Base-by-base conservation (phyloP, 2,888 invertebrate genomes). In the Lasioglossum zephyrum region DNA sequence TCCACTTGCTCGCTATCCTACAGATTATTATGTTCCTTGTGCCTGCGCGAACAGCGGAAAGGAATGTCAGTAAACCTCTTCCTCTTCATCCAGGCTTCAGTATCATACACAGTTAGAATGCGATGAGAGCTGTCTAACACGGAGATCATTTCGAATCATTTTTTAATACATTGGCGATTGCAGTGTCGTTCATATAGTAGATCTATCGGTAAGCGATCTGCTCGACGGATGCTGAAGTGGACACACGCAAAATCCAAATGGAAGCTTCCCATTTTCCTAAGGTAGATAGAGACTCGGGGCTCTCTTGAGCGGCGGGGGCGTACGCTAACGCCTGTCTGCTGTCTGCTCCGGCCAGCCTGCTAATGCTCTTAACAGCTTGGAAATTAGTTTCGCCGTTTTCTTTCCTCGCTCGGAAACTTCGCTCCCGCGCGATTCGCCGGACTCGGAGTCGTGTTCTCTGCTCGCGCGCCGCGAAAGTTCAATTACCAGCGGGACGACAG, bases 311-410 rank as follows among this genome's bases (percentile, higher is more conserved):
- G 72, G 39, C 79, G 79, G 75, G 60, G 60, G 49, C 80, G 63
- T 63, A 81, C 81, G 47, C 82, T 57, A 69, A 69, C 44, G 73
- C 73, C 77, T 79, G 66, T 66, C 66, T 36, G 66, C 41, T 73
- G 47, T 89, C 79, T 84, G 84, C 75, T 11, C 81, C 79, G 85
- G 47, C 80, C 69, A 76, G 79, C 81, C 76, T 78, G 82, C 77
- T 86, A 86, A 86, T 82, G 81, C 80, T 82, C 81, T 86, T 84
- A 89, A 89, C 83, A 75, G 82, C 80, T 86, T 89, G 79, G 81
- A 86, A 83, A 89, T 84, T 84, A 89, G 78, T 89, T 86, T 80
- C 77, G 22, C 60, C 69, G 76, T 57, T 77, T 85, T 85, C 77
- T 85, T 80, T 57, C 77, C 77, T 18, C 41, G 26, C 47, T 39